Evolutionary conservation across 1,140 invertebrate species (phyloP).

Genomic region (Triops longicaudatus): DNA sequence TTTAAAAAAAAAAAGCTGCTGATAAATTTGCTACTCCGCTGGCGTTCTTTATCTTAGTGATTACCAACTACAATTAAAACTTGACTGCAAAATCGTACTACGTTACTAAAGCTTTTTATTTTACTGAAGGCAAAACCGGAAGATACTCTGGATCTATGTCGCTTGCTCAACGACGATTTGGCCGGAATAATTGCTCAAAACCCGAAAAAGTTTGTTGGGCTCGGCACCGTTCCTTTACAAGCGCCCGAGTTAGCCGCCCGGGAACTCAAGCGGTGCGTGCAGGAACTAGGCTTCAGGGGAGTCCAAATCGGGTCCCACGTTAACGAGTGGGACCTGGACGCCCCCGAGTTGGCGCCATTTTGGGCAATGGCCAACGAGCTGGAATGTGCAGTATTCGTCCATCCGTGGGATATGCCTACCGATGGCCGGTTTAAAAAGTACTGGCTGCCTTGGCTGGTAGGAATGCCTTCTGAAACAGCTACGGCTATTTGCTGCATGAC

Average conservation of each 20-base stretch:
- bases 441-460: slow-evolving; percentile 51
- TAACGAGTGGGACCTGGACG: slow-evolving; percentile 53
- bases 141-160: slow-evolving; percentile 46
- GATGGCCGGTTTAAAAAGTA: slow-evolving; percentile 48
- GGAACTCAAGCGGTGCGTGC: slow-evolving; percentile 46
- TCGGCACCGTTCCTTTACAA: slow-evolving; percentile 53
- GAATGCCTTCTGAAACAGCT: slow-evolving; percentile 54
- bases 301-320: slow-evolving; percentile 54
- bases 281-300: slow-evolving; percentile 46
- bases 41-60: no score
- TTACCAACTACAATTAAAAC: no score
- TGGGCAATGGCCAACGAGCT: slow-evolving; percentile 49
- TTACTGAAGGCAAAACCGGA: slow-evolving; percentile 46
- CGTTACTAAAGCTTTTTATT: no score
- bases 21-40: no score
- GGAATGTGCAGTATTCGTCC: slow-evolving; percentile 47
- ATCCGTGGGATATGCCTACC: slow-evolving; percentile 54
- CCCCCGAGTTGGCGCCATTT: slow-evolving; percentile 45
- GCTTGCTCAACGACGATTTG: slow-evolving; percentile 50
- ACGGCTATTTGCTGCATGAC: slow-evolving; percentile 48
- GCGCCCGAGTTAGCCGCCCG: slow-evolving; percentile 46
- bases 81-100: no score
- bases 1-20: no score
- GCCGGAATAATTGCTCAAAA: slow-evolving; percentile 41
- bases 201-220: slow-evolving; percentile 46